Base-by-base conservation (phyloP, 2,797 vertebrate species). In the Hirundo rustica region DNA sequence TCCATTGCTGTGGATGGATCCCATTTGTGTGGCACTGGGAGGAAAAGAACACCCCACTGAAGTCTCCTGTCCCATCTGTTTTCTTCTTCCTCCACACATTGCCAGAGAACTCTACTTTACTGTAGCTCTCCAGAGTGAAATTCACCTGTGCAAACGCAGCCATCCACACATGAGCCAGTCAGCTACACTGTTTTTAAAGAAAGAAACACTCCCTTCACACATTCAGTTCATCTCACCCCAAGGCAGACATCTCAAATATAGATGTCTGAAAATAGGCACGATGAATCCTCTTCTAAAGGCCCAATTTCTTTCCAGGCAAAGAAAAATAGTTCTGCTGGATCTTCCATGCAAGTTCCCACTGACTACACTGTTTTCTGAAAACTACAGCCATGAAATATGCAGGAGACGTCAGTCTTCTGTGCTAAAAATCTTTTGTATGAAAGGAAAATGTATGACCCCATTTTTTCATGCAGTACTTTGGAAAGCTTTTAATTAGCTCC, bases 401-500 rank as follows among this genome's bases (percentile, higher is more conserved):
- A 60, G 57, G 32, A 85, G 62, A 75, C 0, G 0, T 50, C 61
- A 87, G 18, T 51, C 45, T 77, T 68, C 58, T 47, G 30, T 32
- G 62, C 30, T 85, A 38, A 77, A 80, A 74, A 44, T 50, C 45
- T 48, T 74, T 54, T 77, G 45, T 64, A 68, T 50, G 72, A 62
- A 93, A 88, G 54, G 38, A 29, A 87, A 92, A 83, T 29, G 21
- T 26, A 34, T 71, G 20, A 61, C 53, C 36, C 12, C 23, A 38
- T 70, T 70, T 92, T 75, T 72, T 76, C 44, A 48, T n/a, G 34
- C 68, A 71, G 32, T 34, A 42, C 61, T 88, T 79, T 22, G 17
- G 70, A 89, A 87, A 77, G 66, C 36, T 82, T 91, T 95, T 91
- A 64, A 91, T 66, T 87, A 89, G 71, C 71, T 89, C 16, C 53